These are phyloP conservation scores for Philopedon plagiatum DNA, from an alignment of 2,888 invertebrate species.

Conservation along the genomic window DNA sequence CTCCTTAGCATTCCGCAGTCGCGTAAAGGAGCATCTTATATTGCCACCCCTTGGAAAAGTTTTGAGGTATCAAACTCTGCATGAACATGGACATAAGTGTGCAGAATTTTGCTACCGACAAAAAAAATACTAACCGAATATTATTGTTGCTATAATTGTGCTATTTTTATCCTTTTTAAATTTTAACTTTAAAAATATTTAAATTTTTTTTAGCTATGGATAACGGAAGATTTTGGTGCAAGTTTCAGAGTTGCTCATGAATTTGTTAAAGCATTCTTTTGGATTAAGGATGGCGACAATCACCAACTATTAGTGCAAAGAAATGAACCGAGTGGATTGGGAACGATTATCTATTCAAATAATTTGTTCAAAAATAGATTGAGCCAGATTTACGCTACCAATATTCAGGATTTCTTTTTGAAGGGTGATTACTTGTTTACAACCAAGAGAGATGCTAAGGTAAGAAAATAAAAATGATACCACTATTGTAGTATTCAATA, in stretches of 20 bases:
- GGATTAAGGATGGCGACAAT: constrained; percentile 72
- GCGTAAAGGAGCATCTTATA: no score
- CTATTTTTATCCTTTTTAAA: neutral
- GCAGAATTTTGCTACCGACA: no score
- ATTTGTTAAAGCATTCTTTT: constrained; percentile 84
- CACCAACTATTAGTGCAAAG: constrained; percentile 79
- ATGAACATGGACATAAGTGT: no score
- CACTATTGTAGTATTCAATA: no score
- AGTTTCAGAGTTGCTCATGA: constrained; percentile 80
- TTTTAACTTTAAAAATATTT: constrained; percentile 12
- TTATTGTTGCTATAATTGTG: neutral
- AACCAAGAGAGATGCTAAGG: constrained; percentile 72
- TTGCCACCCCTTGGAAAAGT: no score
- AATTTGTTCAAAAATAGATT: constrained; percentile 58
- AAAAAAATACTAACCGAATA: no score
- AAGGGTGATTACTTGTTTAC: constrained; percentile 90
- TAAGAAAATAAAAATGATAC: constrained; percentile 12
- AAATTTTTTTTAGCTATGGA: constrained; percentile 77
- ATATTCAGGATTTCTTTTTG: constrained; percentile 86
- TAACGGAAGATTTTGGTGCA: constrained; percentile 82
- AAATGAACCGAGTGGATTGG: constrained; percentile 74
- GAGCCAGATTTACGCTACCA: constrained; percentile 66
- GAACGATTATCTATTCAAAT: constrained; percentile 69
- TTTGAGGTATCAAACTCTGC: no score
- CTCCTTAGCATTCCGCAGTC: no score